Evolutionary conservation across 1,140 invertebrate species (phyloP).

Genomic region (Drosophila setifemur): DNA sequence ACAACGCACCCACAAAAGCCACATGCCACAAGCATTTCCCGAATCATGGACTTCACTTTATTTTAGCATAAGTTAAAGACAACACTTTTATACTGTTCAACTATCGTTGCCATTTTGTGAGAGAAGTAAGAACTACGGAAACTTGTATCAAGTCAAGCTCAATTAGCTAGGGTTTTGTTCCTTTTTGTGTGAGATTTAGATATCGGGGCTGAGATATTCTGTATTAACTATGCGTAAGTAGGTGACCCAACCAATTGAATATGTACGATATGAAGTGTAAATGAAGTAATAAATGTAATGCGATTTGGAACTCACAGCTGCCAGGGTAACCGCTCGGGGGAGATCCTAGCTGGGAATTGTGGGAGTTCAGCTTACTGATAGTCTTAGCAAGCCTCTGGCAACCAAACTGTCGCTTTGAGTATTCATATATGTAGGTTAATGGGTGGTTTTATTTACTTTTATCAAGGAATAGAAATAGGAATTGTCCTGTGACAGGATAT

Average conservation of each 20-base stretch:
- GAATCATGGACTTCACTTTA: conserved; percentile 60
- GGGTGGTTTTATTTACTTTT: background rate
- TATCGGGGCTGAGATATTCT: conserved; percentile 28
- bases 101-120: conserved; percentile 56
- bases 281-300: conserved; percentile 68
- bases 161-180: conserved; percentile 36
- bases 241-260: conserved; percentile 59
- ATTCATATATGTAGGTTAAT: background rate
- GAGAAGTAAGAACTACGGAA: conserved; percentile 34
- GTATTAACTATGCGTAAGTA: conserved; percentile 60
- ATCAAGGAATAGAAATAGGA: too few relatives aligned
- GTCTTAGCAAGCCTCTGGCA: background rate
- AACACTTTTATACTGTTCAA: conserved; percentile 51
- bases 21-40: conserved; percentile 33
- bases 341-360: background rate
- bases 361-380: background rate
- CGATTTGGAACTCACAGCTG: background rate
- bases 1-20: too few relatives aligned
- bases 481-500: too few relatives aligned
- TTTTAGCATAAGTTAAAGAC: conserved; percentile 51
- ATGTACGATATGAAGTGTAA: conserved; percentile 63
- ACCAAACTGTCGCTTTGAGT: conserved; percentile 2
- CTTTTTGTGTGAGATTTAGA: conserved; percentile 40
- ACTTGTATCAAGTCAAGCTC: conserved; percentile 74
- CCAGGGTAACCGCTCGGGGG: background rate